Percentiles rank a stretch among this genome's conserved stretches.
Evolutionary conservation across 2,888 invertebrate genomes (phyloP).

Genomic region (Rosalia funebris): DNA sequence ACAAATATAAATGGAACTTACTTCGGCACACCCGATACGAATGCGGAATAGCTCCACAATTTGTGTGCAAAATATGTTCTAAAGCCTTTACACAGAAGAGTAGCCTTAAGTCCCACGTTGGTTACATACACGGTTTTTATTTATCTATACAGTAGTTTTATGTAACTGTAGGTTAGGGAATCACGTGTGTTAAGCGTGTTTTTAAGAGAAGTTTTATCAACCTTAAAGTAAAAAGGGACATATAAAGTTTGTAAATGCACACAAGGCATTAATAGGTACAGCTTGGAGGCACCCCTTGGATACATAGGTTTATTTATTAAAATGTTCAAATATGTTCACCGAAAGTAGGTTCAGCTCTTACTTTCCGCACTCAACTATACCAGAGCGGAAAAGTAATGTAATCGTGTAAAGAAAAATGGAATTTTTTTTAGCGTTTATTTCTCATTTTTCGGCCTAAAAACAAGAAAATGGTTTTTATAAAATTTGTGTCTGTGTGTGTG

Average conservation of each 20-base stretch:
- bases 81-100: conserved; percentile 43
- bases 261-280: background rate
- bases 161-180: background rate
- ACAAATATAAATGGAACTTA: conserved; percentile 34
- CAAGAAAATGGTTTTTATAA: no score
- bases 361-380: no score
- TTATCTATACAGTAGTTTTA: conserved; percentile 5
- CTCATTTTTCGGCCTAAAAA: no score
- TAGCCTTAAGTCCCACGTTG: conserved; percentile 37
- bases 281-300: background rate
- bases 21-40: conserved; percentile 60
- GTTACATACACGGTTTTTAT: conserved; percentile 15
- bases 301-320: background rate
- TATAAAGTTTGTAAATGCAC: background rate
- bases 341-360: background rate
- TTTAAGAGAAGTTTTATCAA: background rate
- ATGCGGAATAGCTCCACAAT: conserved; percentile 68
- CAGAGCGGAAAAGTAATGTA: no score
- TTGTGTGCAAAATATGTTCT: conserved; percentile 62
- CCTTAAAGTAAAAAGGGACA: background rate
- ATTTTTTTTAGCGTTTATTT: no score
- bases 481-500: no score
- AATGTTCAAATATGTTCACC: background rate
- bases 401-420: no score
- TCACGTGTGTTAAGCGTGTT: background rate